A percentile compares a stretch with the other conserved stretches of the same genome.
Conservation (phyloP, 2,888 invertebrate genomes). For the Herminia tarsipennalis region DNA sequence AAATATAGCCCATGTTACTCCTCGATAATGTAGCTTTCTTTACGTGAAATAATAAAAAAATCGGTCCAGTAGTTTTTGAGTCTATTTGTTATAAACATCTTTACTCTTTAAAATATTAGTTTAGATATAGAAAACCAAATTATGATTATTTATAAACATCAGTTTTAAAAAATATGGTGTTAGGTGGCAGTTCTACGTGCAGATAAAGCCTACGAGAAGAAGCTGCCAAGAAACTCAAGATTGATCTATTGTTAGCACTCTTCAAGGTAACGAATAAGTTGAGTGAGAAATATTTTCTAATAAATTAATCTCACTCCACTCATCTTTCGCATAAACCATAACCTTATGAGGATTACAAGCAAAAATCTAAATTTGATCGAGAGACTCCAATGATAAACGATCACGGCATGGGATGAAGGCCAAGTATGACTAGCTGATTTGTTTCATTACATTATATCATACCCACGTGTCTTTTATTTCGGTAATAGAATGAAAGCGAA, state of each 20-base stretch:
- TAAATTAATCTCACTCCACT: neutral
- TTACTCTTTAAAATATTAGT: no score
- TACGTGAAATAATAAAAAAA: no score
- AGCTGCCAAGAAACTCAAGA: no score
- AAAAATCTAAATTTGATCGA: neutral
- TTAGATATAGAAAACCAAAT: no score
- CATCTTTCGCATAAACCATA: neutral
- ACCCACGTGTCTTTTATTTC: constrained; percentile 10
- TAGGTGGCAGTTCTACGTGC: no score
- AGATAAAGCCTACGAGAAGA: no score
- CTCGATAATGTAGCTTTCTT: no score
- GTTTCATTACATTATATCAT: neutral
- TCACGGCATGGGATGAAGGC: neutral
- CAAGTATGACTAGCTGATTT: neutral
- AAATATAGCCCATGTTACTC: no score
- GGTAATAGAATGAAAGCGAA: constrained; percentile 25
- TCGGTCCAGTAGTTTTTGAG: no score
- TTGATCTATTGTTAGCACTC: neutral
- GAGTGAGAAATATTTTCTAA: neutral
- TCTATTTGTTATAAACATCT: no score
- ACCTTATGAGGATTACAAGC: neutral
- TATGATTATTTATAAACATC: no score
- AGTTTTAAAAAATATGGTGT: no score
- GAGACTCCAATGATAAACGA: neutral
- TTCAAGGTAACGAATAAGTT: neutral